phyloP scores from a whole-genome alignment of 2,888 invertebrate genomes.

The Periphyllus acericola region DNA sequence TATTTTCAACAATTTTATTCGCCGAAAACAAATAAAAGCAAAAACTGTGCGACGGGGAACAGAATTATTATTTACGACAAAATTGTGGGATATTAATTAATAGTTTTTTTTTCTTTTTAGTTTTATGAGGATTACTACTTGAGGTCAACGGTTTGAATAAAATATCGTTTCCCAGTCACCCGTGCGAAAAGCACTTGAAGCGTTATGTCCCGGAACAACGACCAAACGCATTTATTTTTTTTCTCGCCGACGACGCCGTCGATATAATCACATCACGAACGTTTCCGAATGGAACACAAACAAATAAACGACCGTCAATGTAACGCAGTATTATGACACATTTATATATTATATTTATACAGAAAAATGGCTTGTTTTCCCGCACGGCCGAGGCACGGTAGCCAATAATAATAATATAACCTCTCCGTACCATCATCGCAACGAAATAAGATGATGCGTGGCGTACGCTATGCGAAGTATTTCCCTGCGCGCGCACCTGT shows the following conservation, averaged over 20 bases:
- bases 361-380: too few species aligned
- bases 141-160: conserved; percentile 34
- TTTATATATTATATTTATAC: too few species aligned
- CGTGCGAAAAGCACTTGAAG: conserved; percentile 33
- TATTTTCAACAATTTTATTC: not conserved
- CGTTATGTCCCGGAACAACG: conserved; percentile 41
- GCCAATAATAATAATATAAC: too few species aligned
- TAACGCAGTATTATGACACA: not conserved
- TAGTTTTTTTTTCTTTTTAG: not conserved
- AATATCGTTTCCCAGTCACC: conserved; percentile 34
- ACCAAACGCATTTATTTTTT: conserved; percentile 5
- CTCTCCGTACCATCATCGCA: too few species aligned
- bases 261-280: conserved; percentile 14
- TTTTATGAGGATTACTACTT: not conserved
- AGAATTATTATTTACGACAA: not conserved
- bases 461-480: too few species aligned
- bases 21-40: not conserved
- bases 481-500: too few species aligned
- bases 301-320: not conserved
- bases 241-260: not conserved
- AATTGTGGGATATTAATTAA: conserved; percentile 9
- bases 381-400: too few species aligned
- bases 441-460: too few species aligned
- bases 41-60: not conserved
- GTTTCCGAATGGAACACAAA: not conserved